These are phyloP conservation scores for Luscinia luscinia DNA, from an alignment of 2,797 vertebrate species.

Conservation along the genomic window DNA sequence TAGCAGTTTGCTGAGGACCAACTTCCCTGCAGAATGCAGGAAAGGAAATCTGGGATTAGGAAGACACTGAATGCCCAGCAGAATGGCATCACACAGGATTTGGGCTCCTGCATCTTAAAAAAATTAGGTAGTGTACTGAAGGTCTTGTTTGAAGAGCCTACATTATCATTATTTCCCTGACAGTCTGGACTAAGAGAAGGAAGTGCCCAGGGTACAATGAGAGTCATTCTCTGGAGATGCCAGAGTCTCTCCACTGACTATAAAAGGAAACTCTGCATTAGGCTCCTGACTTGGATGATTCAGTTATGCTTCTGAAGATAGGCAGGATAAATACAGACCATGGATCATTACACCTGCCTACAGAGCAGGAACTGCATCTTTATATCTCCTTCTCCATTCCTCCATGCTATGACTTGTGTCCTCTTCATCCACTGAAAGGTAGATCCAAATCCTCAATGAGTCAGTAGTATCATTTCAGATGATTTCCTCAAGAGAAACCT, in stretches of 20 bases:
- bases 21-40: background rate
- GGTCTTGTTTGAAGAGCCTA: background rate
- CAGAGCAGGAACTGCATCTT: background rate
- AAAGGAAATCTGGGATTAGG: background rate
- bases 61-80: background rate
- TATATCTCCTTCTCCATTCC: background rate
- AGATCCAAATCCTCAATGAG: background rate
- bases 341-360: background rate
- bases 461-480: background rate
- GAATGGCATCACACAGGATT: background rate
- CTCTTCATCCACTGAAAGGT: background rate
- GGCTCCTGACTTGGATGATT: background rate
- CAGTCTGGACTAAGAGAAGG: background rate
- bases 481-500: background rate
- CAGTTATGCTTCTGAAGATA: background rate
- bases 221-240: background rate
- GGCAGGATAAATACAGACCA: constrained; percentile 6
- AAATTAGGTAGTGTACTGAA: background rate
- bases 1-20: background rate
- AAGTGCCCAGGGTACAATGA: background rate
- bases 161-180: background rate
- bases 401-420: background rate
- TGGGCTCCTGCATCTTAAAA: background rate
- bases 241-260: background rate
- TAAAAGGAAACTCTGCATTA: constrained; percentile 1